Percentiles rank a stretch among this genome's conserved stretches.
phyloP scores from a whole-genome alignment of 2,113 vertebrate species.

The Antechinus stuartii region DNA sequence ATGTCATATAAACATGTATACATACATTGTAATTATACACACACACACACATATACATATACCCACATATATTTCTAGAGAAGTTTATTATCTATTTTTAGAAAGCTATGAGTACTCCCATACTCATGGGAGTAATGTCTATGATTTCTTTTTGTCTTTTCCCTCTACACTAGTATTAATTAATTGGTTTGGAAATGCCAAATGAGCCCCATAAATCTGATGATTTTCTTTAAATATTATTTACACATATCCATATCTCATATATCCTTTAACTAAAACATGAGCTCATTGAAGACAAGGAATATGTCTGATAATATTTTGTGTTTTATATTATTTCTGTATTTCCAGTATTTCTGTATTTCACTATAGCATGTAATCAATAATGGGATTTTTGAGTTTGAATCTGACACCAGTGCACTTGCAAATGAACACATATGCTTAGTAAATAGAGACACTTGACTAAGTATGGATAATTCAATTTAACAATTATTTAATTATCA shows the following conservation, averaged over 20 bases:
- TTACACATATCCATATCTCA: background rate
- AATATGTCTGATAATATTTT: background rate
- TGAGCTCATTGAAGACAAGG: background rate
- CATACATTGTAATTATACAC: no score
- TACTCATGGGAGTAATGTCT: constrained; percentile 7
- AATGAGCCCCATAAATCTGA: constrained; percentile 21
- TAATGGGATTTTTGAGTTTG: background rate
- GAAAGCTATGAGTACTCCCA: no score
- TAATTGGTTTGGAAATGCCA: constrained; percentile 35
- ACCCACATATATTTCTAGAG: no score
- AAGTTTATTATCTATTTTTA: no score
- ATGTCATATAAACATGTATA: no score
- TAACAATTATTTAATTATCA: background rate
- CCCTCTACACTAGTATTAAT: constrained; percentile 20
- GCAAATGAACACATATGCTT: no score
- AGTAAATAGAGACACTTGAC: background rate
- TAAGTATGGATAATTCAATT: background rate
- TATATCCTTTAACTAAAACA: background rate
- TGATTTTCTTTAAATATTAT: background rate
- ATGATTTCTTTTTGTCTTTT: constrained; percentile 22
- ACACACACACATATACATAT: no score
- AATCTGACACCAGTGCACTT: background rate
- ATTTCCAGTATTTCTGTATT: no score
- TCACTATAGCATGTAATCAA: background rate
- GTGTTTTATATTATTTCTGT: background rate